Conservation (phyloP, 2,888 invertebrate species). For the Drosophila mimica region DNA sequence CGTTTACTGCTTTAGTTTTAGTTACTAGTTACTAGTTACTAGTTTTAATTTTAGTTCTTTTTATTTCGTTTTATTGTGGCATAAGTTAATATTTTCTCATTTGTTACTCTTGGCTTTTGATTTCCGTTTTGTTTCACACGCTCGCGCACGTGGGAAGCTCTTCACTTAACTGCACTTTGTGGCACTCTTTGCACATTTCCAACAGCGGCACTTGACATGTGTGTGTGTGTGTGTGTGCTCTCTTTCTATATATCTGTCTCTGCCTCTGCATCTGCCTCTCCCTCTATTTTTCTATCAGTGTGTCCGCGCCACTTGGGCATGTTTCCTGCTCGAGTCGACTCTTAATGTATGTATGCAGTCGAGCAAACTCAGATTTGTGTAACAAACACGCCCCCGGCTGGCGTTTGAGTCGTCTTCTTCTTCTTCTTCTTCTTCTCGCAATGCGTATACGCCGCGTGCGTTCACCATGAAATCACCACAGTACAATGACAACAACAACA, state of each 20-base stretch:
- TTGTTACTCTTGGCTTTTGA: constrained; percentile 37
- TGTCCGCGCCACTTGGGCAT: constrained; percentile 78
- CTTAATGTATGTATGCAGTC: constrained; percentile 36
- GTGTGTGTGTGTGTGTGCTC: constrained; percentile 34
- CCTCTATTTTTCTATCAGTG: constrained; percentile 39
- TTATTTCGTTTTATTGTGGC: constrained; percentile 33
- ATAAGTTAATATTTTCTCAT: constrained; percentile 23
- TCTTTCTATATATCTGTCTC: neutral
- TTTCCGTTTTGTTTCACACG: constrained; percentile 70
- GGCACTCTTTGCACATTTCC: constrained; percentile 45
- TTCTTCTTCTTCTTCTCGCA: constrained; percentile 7
- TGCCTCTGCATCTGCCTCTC: neutral
- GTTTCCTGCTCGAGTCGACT: constrained; percentile 63
- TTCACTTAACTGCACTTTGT: constrained; percentile 63
- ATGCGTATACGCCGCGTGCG: constrained; percentile 76
- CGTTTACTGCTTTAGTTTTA: constrained; percentile 27
- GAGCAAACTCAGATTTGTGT: constrained; percentile 34
- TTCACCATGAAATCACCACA: constrained; percentile 65
- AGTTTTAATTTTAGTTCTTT: constrained; percentile 12
- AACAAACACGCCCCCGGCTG: constrained; percentile 26
- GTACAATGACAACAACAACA: constrained; percentile 52
- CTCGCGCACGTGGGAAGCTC: constrained; percentile 74
- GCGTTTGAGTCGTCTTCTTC: neutral
- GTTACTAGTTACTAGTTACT: constrained; percentile 22
- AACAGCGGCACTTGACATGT: constrained; percentile 67